Percentiles rank a stretch among this genome's conserved stretches.
phyloP scores from a whole-genome alignment of 30 jellyfish, hydroid and myxozoan genomes.

The Catostylus mosaicus region DNA sequence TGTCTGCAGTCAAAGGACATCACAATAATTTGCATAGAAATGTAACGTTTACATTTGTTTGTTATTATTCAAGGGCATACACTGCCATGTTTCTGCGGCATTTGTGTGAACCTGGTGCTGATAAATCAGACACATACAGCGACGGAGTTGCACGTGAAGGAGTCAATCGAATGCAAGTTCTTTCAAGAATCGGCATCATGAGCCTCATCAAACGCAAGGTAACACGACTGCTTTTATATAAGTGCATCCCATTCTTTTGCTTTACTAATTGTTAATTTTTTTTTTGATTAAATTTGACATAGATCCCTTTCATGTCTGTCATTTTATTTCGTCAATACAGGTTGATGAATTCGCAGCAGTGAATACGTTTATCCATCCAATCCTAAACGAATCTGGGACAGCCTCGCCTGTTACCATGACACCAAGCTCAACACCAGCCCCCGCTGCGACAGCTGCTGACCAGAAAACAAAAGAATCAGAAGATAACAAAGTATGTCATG shows the following conservation, averaged over 20 bases:
- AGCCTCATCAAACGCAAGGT: constrained; percentile 95
- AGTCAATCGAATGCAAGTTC: constrained; percentile 93
- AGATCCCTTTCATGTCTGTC: no score
- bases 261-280: no score
- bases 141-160: constrained; percentile 99
- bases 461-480: not conserved
- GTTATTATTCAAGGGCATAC: constrained; percentile 80
- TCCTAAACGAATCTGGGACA: constrained; percentile 71
- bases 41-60: not conserved
- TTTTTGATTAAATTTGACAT: no score
- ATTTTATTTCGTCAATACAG: no score
- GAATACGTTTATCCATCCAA: constrained; percentile 78
- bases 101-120: constrained; percentile 98
- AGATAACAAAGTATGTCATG: constrained; percentile 20
- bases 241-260: no score
- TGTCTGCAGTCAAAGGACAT: no score
- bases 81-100: constrained; percentile 98
- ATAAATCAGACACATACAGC: constrained; percentile 91
- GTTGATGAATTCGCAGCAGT: constrained; percentile 95
- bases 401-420: constrained; percentile 77
- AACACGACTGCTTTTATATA: not conserved
- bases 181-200: constrained; percentile 97
- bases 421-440: constrained; percentile 34
- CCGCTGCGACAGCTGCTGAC: constrained; percentile 35
- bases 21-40: no score